Base-by-base conservation (phyloP, 2,113 vertebrate species). In the Meriones unguiculatus region DNA sequence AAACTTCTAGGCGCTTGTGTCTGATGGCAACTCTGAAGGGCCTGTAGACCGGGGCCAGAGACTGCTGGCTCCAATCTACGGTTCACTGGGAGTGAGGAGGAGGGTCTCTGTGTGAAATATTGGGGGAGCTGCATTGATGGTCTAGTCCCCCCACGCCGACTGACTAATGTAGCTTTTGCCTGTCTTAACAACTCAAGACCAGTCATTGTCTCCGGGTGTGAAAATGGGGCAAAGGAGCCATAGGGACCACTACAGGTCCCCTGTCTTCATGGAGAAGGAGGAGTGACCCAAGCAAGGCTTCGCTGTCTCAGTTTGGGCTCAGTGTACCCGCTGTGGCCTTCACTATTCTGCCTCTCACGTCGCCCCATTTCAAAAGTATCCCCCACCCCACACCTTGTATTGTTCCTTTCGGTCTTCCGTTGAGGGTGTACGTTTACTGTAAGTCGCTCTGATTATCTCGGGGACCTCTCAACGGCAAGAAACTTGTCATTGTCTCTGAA, bases 1-100 rank as follows among this genome's bases (percentile, higher is more conserved):
- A 91, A 96, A 97, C 82, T 96, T 96, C 73, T 87, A 96, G 80
- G 24, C 69, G 20, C 75, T 89, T 72, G 57, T 2, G 0, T 70
- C 52, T 84, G 81, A 76, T 28, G 38, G 67, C 64, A 70, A 82
- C 22, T 24, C 65, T 70, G 46, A 24, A 69, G 72, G 3, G 20
- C 50, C 41, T 76, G 14, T 22, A 65, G 72, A 84, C 46, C 46
- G 70, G 90, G 78, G 50, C 13, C 13, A 28, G 30, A 14, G 54
- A 25, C 24, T 28, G 18, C 24, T 14, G 62, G 78, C 54, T 35
- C 54, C 25, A 15, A 3, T 24, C 50, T 69, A 13, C 46, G 95
- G 64, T 65, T 84, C 28, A 30, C 32, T 12, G 22, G 80, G 73
- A 46, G 41, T 2, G 1, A 54, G 14, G 62, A 9, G 46, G 32